These are phyloP conservation scores for Neopipo cinnamomea DNA, from an alignment of 2,113 vertebrate genomes.

Conservation along the genomic window DNA sequence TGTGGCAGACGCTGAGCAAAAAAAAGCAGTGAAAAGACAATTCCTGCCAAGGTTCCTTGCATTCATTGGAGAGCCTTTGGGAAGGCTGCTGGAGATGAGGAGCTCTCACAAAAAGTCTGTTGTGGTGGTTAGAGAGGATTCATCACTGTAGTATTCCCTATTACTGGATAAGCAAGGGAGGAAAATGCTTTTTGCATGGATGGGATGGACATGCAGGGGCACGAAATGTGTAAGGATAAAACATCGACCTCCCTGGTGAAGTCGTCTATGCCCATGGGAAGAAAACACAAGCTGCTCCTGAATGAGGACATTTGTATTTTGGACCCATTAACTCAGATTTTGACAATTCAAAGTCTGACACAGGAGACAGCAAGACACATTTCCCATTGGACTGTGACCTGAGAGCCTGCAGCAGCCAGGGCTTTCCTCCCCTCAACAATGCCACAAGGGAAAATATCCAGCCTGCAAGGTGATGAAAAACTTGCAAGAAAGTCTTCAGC, in stretches of 20 bases:
- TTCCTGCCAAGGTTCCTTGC: conserved; percentile 4
- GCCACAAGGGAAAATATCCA: neutral
- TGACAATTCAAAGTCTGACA: neutral
- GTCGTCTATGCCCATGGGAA: neutral
- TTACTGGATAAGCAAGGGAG: neutral
- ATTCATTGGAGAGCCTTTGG: neutral
- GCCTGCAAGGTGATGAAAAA: neutral
- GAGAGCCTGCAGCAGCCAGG: neutral
- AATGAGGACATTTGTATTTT: fast-evolving
- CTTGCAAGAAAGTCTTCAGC: neutral
- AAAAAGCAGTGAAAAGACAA: neutral
- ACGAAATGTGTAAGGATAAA: neutral
- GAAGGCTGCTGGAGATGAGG: neutral
- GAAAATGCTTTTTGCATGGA: neutral
- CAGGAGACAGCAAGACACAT: fast-evolving
- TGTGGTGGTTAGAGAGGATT: neutral
- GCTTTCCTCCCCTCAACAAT: neutral
- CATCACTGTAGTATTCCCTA: neutral
- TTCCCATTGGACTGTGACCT: neutral
- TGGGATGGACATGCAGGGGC: neutral
- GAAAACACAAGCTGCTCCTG: neutral
- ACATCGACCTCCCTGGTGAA: neutral
- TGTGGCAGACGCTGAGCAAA: neutral
- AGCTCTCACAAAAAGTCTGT: neutral
- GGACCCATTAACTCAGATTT: neutral